Base-by-base conservation (phyloP, 2,888 invertebrate genomes). In the Lochmaea capreae region DNA sequence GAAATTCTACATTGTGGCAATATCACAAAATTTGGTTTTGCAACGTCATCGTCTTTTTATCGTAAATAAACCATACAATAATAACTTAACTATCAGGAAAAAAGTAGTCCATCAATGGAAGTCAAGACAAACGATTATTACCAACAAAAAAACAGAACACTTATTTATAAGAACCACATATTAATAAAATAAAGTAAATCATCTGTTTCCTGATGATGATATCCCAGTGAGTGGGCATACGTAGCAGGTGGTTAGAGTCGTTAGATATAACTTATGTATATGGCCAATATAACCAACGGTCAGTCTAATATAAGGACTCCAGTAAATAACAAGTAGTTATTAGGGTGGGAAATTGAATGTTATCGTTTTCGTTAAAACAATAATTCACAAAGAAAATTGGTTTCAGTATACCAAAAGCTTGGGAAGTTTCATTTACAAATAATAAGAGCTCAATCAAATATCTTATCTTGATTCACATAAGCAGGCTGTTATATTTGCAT, bases 201-300 rank as follows among this genome's bases (percentile, higher is more conserved):
- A 81, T 81, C 80, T 80, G 80, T 80, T 81, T 80, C 78, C 78
- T 80, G 78, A 79, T 81, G 78, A 67, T 65, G 72, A 73, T 76
- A 77, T 79, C 77, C 79, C 75, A 77, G 76, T 76, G 78, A 73
- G 76, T 74, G 76, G 74, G 78, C 71, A 65, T 65, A 65, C n/a
- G 33, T 54, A 65, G 80, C 79, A 79, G 80, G 79, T 81, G 80
- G 79, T 77, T 65, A 26, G 61, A 67, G 76, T 79, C 75, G 79
- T 80, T 78, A 81, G 73, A 73, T 66, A 68, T 61, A 67, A 75
- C 79, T 69, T 70, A 74, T 46, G 46, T 46, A 75, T 33, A 74
- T 70, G 72, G 73, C 70, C 77, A 76, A 77, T 73, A 71, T 72
- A 72, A 75, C 73, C 77, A 77, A 74, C 71, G 71, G 71, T 65